Base-by-base conservation (phyloP, 2,797 vertebrate genomes). In the Steatocranus sp. region DNA sequence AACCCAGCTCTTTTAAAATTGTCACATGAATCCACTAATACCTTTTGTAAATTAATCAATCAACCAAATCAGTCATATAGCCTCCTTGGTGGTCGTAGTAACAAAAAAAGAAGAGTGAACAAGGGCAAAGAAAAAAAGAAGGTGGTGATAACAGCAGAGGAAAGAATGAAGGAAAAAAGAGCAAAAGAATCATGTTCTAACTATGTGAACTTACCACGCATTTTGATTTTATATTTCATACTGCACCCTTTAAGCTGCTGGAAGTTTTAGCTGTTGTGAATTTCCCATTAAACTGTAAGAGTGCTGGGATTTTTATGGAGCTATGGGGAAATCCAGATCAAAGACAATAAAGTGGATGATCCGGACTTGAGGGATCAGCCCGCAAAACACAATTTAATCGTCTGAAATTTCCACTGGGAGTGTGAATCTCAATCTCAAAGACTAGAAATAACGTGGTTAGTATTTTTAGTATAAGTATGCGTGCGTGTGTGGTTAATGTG, bases 341-440 rank as follows among this genome's bases (percentile, higher is more conserved):
- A 86, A 79, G 50, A 79, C 66, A 41, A 36, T 79, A 46, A 49
- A 87, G 79, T 46, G 79, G 87, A 54, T 86, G 73, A 86, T 85
- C 78, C 8, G 5, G 77, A 85, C 70, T 51, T 87, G 7, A 76
- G 78, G 83, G 76, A 91, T 86, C 73, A 61, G 38, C 63, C 38
- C 56, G 73, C 3, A 73, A 87, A 89, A 85, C 63, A 70, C 30
- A 86, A 78, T 81, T 87, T 79, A 89, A 92, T 86, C 12, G 83
- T 78, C 36, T 11, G 54, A 85, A 73, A 83, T 23, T 76, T 87
- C 48, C 63, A 12, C 25, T 56, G 48, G 14, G 76, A 85, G 74
- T 41, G 30, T 68, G 14, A 78, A 68, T 83, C 41, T 83, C 17
- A 79, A 32, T 68, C 49, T 83, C 14, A 54, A 75, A 89, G 23